Evolutionary conservation across 2,797 vertebrate genomes (phyloP).

Genomic region (Gallinago nigripennis): DNA sequence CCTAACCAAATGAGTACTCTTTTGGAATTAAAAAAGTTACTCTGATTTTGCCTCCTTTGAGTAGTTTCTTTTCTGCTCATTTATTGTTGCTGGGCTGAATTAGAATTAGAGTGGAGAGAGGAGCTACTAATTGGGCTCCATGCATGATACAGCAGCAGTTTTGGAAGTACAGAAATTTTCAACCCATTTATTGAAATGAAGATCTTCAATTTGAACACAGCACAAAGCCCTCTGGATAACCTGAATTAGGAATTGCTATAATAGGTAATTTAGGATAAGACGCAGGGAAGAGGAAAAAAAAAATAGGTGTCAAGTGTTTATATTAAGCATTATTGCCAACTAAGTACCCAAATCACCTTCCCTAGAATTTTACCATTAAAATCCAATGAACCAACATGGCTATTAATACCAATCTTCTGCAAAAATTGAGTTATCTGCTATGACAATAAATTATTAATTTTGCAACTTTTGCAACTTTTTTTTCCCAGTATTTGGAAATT

Average conservation of each 20-base stretch:
- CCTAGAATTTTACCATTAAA: background rate
- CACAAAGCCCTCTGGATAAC: background rate
- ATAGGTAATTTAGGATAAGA: background rate
- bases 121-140: background rate
- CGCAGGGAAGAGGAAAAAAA: background rate
- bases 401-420: background rate
- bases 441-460: background rate
- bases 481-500: background rate
- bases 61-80: background rate
- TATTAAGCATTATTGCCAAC: background rate
- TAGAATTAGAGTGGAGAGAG: background rate
- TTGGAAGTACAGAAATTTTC: background rate
- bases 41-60: constrained; percentile 10
- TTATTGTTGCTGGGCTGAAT: background rate
- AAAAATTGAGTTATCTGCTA: background rate
- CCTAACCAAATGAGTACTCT: background rate
- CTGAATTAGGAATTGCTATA: background rate
- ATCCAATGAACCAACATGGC: background rate
- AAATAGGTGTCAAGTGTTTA: background rate
- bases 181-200: background rate
- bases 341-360: background rate
- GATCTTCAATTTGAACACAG: background rate
- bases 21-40: background rate
- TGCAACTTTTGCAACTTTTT: background rate
- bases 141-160: background rate